Evolutionary conservation across 2,113 vertebrate species (phyloP), one percentile per base, ranked within the genome.

Genomic region (Platichthys stellatus): DNA sequence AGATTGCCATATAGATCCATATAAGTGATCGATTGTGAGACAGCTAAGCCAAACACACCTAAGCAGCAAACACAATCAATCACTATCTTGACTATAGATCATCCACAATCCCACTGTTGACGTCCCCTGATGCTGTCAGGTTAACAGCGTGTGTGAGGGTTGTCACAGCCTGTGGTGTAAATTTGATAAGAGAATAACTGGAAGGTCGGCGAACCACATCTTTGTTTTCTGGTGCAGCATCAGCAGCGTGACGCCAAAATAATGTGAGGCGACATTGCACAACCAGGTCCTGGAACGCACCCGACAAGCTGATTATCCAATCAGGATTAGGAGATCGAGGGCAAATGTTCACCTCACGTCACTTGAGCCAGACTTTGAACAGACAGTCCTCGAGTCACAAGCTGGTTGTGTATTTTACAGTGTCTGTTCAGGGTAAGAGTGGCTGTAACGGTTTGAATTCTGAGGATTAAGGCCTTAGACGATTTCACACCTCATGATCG

Each of bases 21-120:
- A 64, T 23, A 21, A 38, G 63, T 72, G 85, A 86, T 59, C 69
- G 62, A 80, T 31, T 78, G 51, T 20, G 18, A 40, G 23, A 43
- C 76, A 56, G 65, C 63, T 3, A n/a, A 51, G 70, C 35, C 76
- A 72, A 72, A 85, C 10, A 70, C 64, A 76, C 13, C 12, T n/a
- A 20, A 69, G 69, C 21, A 74, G 40, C 69, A 66, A 85, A 78
- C 45, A 6, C 9, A 70, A 81, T 86, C 63, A 68, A 76, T 85
- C 77, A 81, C 60, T 70, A 72, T 31, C 61, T 69, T 38, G 60
- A 57, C 69, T 69, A 4, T 23, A 65, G 47, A 77, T 69, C 43
- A 17, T 63, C 45, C 54, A 24, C 6, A 21, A 47, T 3, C 69
- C 53, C 51, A 2, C 15, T 54, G 38, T 21, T 14, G 0, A 40